A percentile compares a stretch with the other conserved stretches of the same genome.
These are phyloP conservation scores for Entomobrya multifasciata DNA, from an alignment of 2,888 invertebrate genomes.

Conservation along the genomic window DNA sequence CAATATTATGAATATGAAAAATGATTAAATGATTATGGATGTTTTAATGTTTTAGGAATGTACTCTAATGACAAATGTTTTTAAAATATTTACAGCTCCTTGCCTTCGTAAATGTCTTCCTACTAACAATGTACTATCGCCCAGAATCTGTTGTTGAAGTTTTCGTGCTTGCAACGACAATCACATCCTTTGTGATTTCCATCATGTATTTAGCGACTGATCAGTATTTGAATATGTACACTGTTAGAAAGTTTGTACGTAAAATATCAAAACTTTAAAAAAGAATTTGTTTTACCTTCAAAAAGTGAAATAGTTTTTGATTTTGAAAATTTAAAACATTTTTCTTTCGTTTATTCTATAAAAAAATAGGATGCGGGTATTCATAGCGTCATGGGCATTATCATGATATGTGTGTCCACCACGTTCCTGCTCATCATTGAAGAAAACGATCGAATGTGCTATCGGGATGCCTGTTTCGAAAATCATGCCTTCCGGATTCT, in stretches of 20 bases:
- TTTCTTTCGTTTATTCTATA: slow-evolving; percentile 16
- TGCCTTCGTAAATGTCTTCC: slow-evolving; percentile 71
- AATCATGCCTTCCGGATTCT: slow-evolving; percentile 67
- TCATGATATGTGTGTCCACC: slow-evolving; percentile 68
- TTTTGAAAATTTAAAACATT: too few species aligned
- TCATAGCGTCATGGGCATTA: slow-evolving; percentile 69
- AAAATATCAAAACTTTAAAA: slow-evolving; percentile 6
- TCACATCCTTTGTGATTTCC: slow-evolving; percentile 68
- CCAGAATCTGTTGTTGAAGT: slow-evolving; percentile 71
- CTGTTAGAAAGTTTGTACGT: slow-evolving; percentile 74
- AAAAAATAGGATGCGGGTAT: slow-evolving; percentile 75
- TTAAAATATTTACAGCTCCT: slow-evolving; percentile 73
- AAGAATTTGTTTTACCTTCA: background rate
- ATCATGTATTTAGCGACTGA: slow-evolving; percentile 71
- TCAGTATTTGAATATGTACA: slow-evolving; percentile 74
- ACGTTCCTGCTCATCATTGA: slow-evolving; percentile 67
- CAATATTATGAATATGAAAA: slow-evolving; percentile 27
- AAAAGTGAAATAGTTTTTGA: too few species aligned
- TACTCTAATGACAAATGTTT: slow-evolving; percentile 61
- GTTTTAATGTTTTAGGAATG: slow-evolving; percentile 50
- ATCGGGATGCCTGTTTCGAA: slow-evolving; percentile 61
- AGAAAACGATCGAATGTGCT: slow-evolving; percentile 65
- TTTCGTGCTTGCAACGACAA: slow-evolving; percentile 69
- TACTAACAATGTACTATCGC: slow-evolving; percentile 68
- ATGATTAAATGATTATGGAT: slow-evolving; percentile 60